Evolutionary conservation across 2,888 invertebrate species (phyloP).

Genomic region (Rosalia funebris): DNA sequence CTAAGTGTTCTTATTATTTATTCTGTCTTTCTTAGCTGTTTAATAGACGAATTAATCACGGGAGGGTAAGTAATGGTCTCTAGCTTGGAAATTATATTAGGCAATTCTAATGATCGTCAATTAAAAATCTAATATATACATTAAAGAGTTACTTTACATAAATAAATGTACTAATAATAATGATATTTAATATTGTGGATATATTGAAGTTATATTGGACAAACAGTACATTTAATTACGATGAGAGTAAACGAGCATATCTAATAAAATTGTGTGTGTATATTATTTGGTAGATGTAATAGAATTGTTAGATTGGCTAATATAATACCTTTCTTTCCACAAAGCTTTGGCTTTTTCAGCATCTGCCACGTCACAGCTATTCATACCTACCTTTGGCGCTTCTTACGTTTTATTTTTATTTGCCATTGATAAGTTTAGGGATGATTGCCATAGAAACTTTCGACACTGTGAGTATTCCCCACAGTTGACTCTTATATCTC

Average conservation of each 20-base stretch:
- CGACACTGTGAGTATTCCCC: too few relatives aligned
- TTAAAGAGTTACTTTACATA: conserved; percentile 8
- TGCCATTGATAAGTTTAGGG: conserved; percentile 6
- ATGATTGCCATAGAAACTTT: neutral
- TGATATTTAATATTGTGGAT: too few relatives aligned
- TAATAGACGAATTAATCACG: conserved; percentile 84
- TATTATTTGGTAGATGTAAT: too few relatives aligned
- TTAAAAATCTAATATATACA: conserved; percentile 24
- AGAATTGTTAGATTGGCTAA: conserved; percentile 39
- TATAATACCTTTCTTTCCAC: conserved; percentile 32
- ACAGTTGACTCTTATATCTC: neutral
- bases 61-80: conserved; percentile 76
- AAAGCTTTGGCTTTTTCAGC: conserved; percentile 24
- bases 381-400: conserved; percentile 10
- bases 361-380: conserved; percentile 19
- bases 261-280: too few relatives aligned
- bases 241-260: neutral
- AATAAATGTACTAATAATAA: too few relatives aligned
- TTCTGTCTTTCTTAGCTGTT: conserved; percentile 74
- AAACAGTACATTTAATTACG: neutral
- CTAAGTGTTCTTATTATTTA: conserved; percentile 51
- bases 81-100: conserved; percentile 35
- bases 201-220: neutral
- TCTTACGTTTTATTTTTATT: conserved; percentile 5
- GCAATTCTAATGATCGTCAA: conserved; percentile 27